phyloP scores from a whole-genome alignment of 1,140 invertebrate genomes.

The Potamilus streckersoni region DNA sequence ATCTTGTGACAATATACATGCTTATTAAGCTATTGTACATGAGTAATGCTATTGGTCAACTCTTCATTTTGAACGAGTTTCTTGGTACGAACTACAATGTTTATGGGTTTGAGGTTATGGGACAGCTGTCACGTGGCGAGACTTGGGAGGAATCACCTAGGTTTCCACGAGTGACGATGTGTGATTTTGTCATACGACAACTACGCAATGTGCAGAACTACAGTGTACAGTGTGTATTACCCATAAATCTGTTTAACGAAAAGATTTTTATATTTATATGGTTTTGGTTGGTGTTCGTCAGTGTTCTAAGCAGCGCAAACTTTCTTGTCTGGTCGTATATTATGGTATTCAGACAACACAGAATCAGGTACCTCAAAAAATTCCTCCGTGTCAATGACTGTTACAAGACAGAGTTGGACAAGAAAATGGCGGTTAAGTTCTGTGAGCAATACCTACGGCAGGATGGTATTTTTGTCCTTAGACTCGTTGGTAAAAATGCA shows the following conservation, averaged over 20 bases:
- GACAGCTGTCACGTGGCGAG: constrained; percentile 57
- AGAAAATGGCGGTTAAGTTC: constrained; percentile 67
- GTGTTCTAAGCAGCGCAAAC: constrained; percentile 68
- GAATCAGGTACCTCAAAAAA: constrained; percentile 67
- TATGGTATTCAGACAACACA: constrained; percentile 64
- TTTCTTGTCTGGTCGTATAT: constrained; percentile 68
- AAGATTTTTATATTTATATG: constrained; percentile 73
- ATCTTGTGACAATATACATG: constrained; percentile 70
- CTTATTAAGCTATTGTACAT: constrained; percentile 71
- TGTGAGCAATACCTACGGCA: constrained; percentile 70
- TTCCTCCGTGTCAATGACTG: constrained; percentile 67
- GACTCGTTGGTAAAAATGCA: constrained; percentile 71
- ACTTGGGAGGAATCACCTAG: constrained; percentile 59
- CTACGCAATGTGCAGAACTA: constrained; percentile 64
- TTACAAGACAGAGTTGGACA: constrained; percentile 63
- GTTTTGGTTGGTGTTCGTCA: constrained; percentile 73
- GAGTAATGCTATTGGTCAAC: constrained; percentile 69
- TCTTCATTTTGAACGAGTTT: constrained; percentile 70
- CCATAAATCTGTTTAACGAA: constrained; percentile 73
- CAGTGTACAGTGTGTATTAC: constrained; percentile 71
- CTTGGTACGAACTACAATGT: constrained; percentile 69
- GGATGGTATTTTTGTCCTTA: constrained; percentile 70
- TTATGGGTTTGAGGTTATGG: constrained; percentile 70
- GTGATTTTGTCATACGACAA: constrained; percentile 66
- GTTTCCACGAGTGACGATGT: constrained; percentile 70